Percentiles rank a stretch among this genome's conserved stretches.
phyloP scores from a whole-genome alignment of 2,113 vertebrate species.

The Stomatorhinus ivindoensis region DNA sequence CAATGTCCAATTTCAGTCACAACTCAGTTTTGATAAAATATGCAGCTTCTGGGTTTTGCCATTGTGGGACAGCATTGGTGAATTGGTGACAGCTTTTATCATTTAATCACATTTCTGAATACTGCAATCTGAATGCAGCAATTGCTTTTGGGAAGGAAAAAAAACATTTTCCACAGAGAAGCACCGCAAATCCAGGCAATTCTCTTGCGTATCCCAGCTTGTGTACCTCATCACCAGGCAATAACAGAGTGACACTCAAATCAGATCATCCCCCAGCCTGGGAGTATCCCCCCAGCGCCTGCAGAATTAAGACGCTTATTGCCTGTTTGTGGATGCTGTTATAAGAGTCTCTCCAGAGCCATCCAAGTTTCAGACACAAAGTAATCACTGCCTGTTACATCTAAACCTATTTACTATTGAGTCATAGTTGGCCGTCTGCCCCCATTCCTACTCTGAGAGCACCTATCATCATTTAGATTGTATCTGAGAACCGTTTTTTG shows the following conservation, averaged over 20 bases:
- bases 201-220: slow-evolving; percentile 17
- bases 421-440: slow-evolving; percentile 22
- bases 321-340: slow-evolving; percentile 29
- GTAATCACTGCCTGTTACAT: slow-evolving; percentile 25
- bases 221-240: slow-evolving; percentile 19
- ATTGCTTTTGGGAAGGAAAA: background rate
- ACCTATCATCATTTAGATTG: background rate
- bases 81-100: background rate
- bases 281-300: slow-evolving; percentile 20
- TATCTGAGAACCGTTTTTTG: background rate
- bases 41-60: background rate
- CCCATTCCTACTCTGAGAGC: background rate
- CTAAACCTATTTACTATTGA: slow-evolving; percentile 27
- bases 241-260: slow-evolving; percentile 27
- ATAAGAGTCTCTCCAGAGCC: slow-evolving; percentile 17
- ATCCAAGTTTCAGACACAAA: slow-evolving; percentile 32
- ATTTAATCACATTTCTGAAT: background rate
- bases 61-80: background rate
- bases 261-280: slow-evolving; percentile 21
- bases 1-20: background rate
- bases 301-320: slow-evolving; percentile 28
- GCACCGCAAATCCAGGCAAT: slow-evolving; percentile 8
- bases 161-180: slow-evolving; percentile 20
- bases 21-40: background rate
- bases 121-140: background rate